phyloP scores from a whole-genome alignment of 1,140 invertebrate species.

The Chrysomallon squamiferum region DNA sequence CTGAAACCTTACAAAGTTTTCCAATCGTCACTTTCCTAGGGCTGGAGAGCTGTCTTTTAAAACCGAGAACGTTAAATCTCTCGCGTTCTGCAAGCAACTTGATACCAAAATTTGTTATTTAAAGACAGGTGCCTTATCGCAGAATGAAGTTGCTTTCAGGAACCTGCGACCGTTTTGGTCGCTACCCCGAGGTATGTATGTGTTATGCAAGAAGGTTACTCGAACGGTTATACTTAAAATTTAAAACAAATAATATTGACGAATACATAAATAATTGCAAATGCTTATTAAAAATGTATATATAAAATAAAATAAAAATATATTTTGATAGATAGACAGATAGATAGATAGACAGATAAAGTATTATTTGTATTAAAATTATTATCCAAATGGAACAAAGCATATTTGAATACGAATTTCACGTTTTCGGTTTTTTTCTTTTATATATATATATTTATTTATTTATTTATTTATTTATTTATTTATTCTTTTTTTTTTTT shows the following conservation, averaged over 20 bases:
- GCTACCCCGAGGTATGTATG: no score
- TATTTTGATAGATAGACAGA: neutral
- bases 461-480: neutral
- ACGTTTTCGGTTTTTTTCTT: neutral
- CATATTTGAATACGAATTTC: neutral
- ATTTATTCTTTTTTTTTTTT: neutral
- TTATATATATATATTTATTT: neutral
- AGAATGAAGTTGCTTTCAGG: no score
- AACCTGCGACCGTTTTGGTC: no score
- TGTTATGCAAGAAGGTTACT: no score
- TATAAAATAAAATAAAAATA: neutral
- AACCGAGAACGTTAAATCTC: neutral
- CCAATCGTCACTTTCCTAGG: neutral
- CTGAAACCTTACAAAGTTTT: neutral
- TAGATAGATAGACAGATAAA: neutral
- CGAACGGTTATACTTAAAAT: no score
- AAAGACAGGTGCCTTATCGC: neutral
- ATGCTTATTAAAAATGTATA: neutral
- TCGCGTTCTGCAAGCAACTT: neutral
- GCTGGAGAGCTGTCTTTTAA: conserved; percentile 2
- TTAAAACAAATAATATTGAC: no score
- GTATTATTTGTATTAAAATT: neutral
- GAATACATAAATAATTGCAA: neutral
- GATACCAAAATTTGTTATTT: conserved; percentile 1
- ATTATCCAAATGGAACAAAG: neutral